These are phyloP conservation scores for Brachionus calyciflorus DNA, from an alignment of 1,140 invertebrate genomes.

Conservation along the genomic window DNA sequence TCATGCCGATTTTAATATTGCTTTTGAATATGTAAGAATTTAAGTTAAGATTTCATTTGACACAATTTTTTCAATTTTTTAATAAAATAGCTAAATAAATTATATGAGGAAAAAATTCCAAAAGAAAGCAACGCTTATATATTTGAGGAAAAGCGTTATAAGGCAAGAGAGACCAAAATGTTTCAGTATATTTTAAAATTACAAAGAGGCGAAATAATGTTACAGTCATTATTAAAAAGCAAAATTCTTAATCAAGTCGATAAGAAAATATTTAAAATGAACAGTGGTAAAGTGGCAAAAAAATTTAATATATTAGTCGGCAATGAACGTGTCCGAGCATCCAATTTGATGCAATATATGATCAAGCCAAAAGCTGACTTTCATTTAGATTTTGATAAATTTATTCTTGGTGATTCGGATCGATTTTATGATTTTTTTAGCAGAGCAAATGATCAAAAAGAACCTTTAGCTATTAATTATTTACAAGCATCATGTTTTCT, in stretches of 20 bases:
- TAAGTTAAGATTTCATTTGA: too few species aligned
- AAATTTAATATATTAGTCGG: slow-evolving; percentile 38
- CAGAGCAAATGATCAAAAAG: slow-evolving; percentile 2
- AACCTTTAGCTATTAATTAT: slow-evolving; percentile 44
- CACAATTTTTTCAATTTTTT: too few species aligned
- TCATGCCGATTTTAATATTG: slow-evolving; percentile 9
- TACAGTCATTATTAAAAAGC: slow-evolving; percentile 14
- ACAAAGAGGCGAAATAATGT: slow-evolving; percentile 17
- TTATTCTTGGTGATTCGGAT: neutral
- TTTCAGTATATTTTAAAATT: slow-evolving; percentile 14
- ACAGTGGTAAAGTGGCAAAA: slow-evolving; percentile 31
- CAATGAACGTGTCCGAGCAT: slow-evolving; percentile 16
- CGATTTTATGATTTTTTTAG: slow-evolving; percentile 12
- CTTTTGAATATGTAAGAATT: slow-evolving; percentile 24
- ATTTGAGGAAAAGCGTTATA: slow-evolving; percentile 22
- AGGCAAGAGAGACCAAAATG: slow-evolving; percentile 19
- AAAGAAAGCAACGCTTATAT: slow-evolving; percentile 9
- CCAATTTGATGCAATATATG: slow-evolving; percentile 26
- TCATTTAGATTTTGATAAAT: neutral
- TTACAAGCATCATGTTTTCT: slow-evolving; percentile 44
- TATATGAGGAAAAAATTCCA: slow-evolving; percentile 1
- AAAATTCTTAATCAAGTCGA: neutral
- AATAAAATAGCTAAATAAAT: neutral
- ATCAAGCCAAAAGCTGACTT: neutral
- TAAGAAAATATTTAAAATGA: slow-evolving; percentile 43